Conservation (phyloP, 2,888 invertebrate genomes). For the Lasioglossum villosulum region DNA sequence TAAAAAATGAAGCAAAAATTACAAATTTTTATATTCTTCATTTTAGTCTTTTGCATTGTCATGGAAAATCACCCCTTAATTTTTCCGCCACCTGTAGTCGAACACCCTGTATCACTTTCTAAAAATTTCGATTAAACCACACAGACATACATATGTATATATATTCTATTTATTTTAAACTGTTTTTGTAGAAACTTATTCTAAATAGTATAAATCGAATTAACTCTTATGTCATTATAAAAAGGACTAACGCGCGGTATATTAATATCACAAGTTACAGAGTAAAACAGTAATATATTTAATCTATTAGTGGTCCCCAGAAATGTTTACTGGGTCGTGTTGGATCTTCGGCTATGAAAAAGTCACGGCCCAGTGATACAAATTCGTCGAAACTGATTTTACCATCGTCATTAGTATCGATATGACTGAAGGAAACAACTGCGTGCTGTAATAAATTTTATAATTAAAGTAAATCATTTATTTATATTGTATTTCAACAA, state of each 20-base stretch:
- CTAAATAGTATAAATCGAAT: neutral
- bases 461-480: slow-evolving; percentile 17
- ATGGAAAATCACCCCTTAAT: too few relatives aligned
- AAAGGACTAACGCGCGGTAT: slow-evolving; percentile 18
- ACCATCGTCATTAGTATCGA: slow-evolving; percentile 92
- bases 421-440: slow-evolving; percentile 91
- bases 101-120: neutral
- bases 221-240: slow-evolving; percentile 27
- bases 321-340: slow-evolving; percentile 92
- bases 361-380: slow-evolving; percentile 92
- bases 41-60: too few relatives aligned
- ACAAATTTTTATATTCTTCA: too few relatives aligned
- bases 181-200: slow-evolving; percentile 28
- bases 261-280: slow-evolving; percentile 57
- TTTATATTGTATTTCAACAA: neutral
- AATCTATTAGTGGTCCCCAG: slow-evolving; percentile 92
- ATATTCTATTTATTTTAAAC: neutral
- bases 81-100: too few relatives aligned
- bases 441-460: slow-evolving; percentile 85
- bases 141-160: neutral
- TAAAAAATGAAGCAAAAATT: too few relatives aligned
- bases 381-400: slow-evolving; percentile 92
- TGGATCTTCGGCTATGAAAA: slow-evolving; percentile 92
- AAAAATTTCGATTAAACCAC: slow-evolving; percentile 1
- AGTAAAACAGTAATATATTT: slow-evolving; percentile 70